These are phyloP conservation scores for Cisticola juncidis DNA, from an alignment of 2,113 vertebrate species.

Conservation along the genomic window DNA sequence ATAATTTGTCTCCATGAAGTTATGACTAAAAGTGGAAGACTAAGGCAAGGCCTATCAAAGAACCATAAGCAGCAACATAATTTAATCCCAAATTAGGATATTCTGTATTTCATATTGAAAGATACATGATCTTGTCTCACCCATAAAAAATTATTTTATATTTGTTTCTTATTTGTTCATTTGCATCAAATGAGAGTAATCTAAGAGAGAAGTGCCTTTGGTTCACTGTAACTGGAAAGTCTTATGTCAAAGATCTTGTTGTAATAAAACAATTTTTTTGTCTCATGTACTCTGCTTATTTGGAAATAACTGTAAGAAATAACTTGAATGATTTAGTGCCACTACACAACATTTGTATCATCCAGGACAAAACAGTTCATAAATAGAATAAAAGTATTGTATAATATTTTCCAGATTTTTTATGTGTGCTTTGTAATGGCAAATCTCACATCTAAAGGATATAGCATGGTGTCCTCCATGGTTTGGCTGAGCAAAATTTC, in stretches of 20 bases:
- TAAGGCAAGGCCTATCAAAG: background rate
- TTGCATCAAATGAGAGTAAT: background rate
- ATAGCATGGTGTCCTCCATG: background rate
- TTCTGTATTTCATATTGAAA: background rate
- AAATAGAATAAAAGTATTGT: background rate
- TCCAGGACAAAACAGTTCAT: background rate
- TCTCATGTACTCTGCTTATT: background rate
- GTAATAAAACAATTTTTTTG: background rate
- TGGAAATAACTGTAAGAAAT: background rate
- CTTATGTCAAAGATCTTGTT: background rate
- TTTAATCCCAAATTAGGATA: background rate
- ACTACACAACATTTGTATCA: background rate
- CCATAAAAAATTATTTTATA: fast-evolving
- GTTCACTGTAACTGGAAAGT: background rate
- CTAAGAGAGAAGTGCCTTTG: background rate
- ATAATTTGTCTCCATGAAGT: background rate
- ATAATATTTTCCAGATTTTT: background rate
- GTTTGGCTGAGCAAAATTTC: background rate
- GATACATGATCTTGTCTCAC: background rate
- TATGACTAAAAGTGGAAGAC: background rate
- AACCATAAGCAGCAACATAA: background rate
- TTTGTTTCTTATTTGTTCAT: background rate
- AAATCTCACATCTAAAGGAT: background rate
- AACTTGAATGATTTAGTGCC: background rate
- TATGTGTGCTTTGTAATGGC: background rate